Evolutionary conservation across 2,797 vertebrate species (phyloP).

Genomic region (Orientallactaga sibirica): DNA sequence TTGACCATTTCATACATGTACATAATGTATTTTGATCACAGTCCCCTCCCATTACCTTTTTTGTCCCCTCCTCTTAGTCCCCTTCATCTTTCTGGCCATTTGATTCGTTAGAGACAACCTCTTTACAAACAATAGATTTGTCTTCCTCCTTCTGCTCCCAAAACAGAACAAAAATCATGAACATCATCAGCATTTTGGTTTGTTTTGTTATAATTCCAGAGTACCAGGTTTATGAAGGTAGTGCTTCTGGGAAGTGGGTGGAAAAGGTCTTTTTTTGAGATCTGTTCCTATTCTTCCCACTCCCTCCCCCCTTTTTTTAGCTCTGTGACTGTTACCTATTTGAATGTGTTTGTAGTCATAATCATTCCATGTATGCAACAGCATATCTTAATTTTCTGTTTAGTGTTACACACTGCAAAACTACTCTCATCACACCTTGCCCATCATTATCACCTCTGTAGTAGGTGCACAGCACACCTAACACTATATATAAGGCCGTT

Average conservation of each 20-base stretch:
- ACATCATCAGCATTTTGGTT: background rate
- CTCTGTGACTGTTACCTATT: background rate
- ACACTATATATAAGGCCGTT: background rate
- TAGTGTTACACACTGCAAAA: background rate
- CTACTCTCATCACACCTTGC: fast-evolving
- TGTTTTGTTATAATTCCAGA: constrained; percentile 24
- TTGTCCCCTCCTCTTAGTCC: too few species aligned
- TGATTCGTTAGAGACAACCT: background rate
- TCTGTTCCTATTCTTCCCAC: too few species aligned
- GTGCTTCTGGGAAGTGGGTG: background rate
- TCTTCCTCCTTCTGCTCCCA: background rate
- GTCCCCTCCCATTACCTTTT: too few species aligned
- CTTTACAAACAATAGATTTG: background rate
- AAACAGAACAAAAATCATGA: background rate
- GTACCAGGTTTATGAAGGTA: background rate
- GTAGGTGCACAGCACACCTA: background rate
- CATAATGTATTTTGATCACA: too few species aligned
- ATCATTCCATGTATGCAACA: too few species aligned
- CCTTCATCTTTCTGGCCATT: background rate
- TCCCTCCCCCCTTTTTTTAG: background rate
- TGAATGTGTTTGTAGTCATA: background rate
- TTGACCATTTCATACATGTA: too few species aligned
- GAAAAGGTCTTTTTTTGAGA: too few species aligned
- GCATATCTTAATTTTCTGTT: background rate
- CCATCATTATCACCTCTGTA: background rate